Conservation (phyloP, 2,113 vertebrate genomes). For the Stigmatopora nigra region DNA sequence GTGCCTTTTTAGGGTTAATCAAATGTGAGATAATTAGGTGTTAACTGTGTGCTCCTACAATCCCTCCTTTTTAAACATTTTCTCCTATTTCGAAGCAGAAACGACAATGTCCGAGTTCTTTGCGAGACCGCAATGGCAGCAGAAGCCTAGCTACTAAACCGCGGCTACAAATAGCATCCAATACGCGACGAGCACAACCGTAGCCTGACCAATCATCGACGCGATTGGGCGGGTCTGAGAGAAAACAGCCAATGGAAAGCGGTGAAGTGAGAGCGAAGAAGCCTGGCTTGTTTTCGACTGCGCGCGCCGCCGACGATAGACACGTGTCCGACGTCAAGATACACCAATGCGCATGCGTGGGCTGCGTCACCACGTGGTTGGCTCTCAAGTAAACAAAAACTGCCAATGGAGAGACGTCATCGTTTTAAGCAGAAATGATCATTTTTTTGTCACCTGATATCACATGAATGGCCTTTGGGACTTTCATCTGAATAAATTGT, state of each 20-base stretch:
- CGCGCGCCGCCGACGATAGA: constrained; percentile 47
- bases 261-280: constrained; percentile 22
- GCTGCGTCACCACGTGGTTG: constrained; percentile 59
- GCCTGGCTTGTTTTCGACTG: constrained; percentile 49
- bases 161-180: constrained; percentile 57
- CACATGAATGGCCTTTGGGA: background rate
- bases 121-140: constrained; percentile 29
- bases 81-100: background rate
- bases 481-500: background rate
- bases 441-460: background rate
- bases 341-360: constrained; percentile 36
- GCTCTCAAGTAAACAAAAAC: constrained; percentile 57
- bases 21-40: background rate
- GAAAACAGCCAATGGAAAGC: constrained; percentile 41
- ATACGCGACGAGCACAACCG: constrained; percentile 20
- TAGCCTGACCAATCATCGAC: constrained; percentile 28
- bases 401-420: background rate
- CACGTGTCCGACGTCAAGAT: constrained; percentile 37
- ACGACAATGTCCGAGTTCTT: constrained; percentile 1
- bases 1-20: background rate
- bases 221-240: constrained; percentile 1
- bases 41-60: background rate
- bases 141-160: constrained; percentile 51
- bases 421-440: background rate
- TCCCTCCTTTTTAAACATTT: background rate